phyloP scores from a whole-genome alignment of 2,888 invertebrate genomes.

The Cabera pusaria region DNA sequence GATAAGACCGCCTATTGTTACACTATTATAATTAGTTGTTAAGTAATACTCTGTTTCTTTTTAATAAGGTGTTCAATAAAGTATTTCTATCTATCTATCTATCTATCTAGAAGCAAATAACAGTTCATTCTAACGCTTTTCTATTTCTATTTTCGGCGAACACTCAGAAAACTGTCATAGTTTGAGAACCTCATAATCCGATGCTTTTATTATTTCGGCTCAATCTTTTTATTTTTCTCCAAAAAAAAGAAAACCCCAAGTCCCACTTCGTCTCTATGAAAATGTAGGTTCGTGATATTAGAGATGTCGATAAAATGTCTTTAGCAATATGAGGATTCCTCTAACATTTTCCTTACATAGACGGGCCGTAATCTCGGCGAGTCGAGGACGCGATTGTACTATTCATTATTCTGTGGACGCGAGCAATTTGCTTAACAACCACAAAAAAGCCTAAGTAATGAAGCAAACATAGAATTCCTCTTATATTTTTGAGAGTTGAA shows the following conservation, averaged over 20 bases:
- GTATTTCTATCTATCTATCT: too few species aligned
- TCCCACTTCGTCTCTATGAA: slow-evolving; percentile 13
- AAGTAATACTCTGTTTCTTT: too few species aligned
- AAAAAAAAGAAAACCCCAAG: slow-evolving; percentile 17
- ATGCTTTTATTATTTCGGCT: slow-evolving; percentile 1
- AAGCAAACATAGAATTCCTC: slow-evolving; percentile 20
- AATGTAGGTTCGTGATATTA: slow-evolving; percentile 13
- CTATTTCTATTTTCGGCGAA: too few species aligned
- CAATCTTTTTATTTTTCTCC: slow-evolving; percentile 11
- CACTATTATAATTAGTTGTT: too few species aligned
- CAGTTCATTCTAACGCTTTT: too few species aligned
- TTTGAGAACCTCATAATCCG: slow-evolving; percentile 8
- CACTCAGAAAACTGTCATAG: too few species aligned
- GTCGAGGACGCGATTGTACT: too few species aligned
- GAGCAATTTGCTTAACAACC: slow-evolving; percentile 31
- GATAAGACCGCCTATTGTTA: too few species aligned
- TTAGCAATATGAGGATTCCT: slow-evolving; percentile 24
- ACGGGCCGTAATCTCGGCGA: slow-evolving; percentile 25
- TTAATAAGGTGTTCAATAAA: too few species aligned
- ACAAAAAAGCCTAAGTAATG: slow-evolving; percentile 22
- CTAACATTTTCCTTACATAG: slow-evolving; percentile 30
- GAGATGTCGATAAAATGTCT: slow-evolving; percentile 32
- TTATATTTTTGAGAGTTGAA: slow-evolving; percentile 19
- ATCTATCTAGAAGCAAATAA: too few species aligned
- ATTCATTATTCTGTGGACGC: too few species aligned